A percentile compares a stretch with the other conserved stretches of the same genome.
phyloP scores from a whole-genome alignment of 2,113 vertebrate genomes.

The Cephalopholis sonnerati region DNA sequence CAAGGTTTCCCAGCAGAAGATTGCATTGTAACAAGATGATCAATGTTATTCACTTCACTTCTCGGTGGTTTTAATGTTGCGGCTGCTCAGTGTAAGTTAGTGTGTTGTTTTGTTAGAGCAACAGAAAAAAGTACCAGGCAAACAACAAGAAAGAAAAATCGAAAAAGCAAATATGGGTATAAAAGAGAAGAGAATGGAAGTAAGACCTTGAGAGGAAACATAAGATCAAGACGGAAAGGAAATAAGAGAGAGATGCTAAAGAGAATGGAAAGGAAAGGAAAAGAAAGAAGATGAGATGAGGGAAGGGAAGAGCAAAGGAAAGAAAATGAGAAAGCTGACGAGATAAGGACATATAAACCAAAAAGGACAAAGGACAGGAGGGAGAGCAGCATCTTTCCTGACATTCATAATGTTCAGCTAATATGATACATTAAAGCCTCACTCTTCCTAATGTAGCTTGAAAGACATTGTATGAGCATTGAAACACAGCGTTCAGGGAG shows the following conservation, averaged over 20 bases:
- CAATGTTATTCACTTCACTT: too few relatives aligned
- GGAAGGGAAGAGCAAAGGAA: neutral
- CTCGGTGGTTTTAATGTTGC: too few relatives aligned
- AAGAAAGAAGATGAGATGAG: neutral
- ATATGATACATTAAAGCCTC: constrained; percentile 49
- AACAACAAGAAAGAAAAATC: neutral
- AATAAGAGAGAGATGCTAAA: neutral
- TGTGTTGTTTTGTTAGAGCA: too few relatives aligned
- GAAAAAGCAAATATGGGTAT: neutral
- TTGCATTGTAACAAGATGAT: too few relatives aligned
- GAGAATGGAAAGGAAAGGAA: neutral
- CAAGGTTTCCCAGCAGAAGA: too few relatives aligned
- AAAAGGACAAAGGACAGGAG: constrained; percentile 14
- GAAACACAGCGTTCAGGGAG: constrained; percentile 50
- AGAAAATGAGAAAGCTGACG: neutral
- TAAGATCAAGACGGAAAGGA: too few relatives aligned
- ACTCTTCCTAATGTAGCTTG: constrained; percentile 70
- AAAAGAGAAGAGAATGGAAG: neutral
- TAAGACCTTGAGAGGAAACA: neutral
- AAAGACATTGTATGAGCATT: constrained; percentile 68
- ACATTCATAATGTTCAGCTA: constrained; percentile 40
- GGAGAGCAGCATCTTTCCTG: constrained; percentile 23
- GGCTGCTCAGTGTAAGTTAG: too few relatives aligned
- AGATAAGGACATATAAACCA: neutral
- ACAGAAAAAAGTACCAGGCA: too few relatives aligned